Percentiles rank a stretch among this genome's conserved stretches.
Conservation (phyloP, 2,888 invertebrate species). For the Lasioglossum leucozonium region DNA sequence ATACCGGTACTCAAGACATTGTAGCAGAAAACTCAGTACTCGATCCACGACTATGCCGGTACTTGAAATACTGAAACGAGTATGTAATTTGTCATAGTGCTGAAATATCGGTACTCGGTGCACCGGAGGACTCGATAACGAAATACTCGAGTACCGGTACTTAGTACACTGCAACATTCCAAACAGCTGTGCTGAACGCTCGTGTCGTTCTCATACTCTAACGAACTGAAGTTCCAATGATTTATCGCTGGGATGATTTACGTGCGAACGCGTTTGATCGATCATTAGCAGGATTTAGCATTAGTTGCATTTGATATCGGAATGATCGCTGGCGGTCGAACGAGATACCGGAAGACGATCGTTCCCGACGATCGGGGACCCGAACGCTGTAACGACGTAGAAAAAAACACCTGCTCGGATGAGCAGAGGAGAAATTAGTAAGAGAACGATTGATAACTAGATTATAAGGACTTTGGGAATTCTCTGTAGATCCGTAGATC, state of each 20-base stretch:
- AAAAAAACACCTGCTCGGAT: conserved; percentile 40
- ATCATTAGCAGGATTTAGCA: not conserved
- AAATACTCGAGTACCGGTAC: not conserved
- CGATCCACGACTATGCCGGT: not conserved
- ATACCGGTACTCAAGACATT: not conserved
- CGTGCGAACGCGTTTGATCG: not conserved
- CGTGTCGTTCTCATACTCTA: not conserved
- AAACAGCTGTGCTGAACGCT: not conserved
- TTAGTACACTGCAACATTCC: not conserved
- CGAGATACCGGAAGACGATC: not conserved
- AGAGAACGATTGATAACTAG: conserved; percentile 61
- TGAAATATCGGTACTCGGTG: not conserved
- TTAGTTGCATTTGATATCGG: not conserved
- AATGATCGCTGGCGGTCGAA: conserved; percentile 30
- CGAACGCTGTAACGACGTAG: conserved; percentile 45
- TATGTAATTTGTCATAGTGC: not conserved
- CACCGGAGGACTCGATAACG: not conserved
- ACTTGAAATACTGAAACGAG: too few relatives aligned
- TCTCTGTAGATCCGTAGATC: conserved; percentile 68
- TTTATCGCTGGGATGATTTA: not conserved
- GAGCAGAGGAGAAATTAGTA: conserved; percentile 36
- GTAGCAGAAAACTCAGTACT: not conserved
- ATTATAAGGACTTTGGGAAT: conserved; percentile 68
- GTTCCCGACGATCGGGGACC: conserved; percentile 45
- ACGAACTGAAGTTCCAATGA: not conserved